Conservation (phyloP, 2,888 invertebrate species). For the Leptopilina myrica region DNA sequence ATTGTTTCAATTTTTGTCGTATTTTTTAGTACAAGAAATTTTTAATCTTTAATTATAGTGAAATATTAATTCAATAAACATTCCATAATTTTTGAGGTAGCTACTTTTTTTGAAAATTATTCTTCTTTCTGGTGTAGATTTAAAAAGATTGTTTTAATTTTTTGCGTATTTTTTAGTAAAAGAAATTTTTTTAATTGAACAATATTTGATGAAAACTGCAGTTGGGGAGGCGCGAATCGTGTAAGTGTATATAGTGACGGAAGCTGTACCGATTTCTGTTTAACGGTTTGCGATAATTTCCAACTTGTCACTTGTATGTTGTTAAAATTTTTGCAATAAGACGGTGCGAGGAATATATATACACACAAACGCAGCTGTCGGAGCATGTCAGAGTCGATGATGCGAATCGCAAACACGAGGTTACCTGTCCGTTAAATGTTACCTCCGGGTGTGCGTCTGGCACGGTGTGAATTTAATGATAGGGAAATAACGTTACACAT, state of each 20-base stretch:
- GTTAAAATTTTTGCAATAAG: slow-evolving; percentile 19
- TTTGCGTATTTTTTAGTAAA: too few relatives aligned
- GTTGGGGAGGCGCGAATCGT: neutral
- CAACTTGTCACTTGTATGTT: slow-evolving; percentile 19
- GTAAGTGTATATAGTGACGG: neutral
- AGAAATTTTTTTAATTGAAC: neutral
- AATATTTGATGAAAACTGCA: neutral
- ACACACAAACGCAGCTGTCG: neutral
- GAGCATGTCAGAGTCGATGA: slow-evolving; percentile 25
- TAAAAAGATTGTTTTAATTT: too few relatives aligned
- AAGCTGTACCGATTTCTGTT: neutral
- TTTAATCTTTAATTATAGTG: too few relatives aligned
- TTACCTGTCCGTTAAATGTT: slow-evolving; percentile 22
- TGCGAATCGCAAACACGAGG: slow-evolving; percentile 22
- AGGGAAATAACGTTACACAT: slow-evolving; percentile 21
- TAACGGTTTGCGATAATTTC: slow-evolving; percentile 28
- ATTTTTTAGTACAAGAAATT: too few relatives aligned
- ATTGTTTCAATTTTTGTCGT: too few relatives aligned
- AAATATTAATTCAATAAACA: too few relatives aligned
- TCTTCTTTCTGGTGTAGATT: too few relatives aligned
- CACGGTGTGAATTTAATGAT: slow-evolving; percentile 25
- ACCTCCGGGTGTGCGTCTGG: slow-evolving; percentile 26
- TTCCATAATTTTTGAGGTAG: too few relatives aligned
- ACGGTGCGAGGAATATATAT: neutral
- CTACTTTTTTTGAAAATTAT: too few relatives aligned